phyloP scores from a whole-genome alignment of 2,113 vertebrate genomes.

The Carlito syrichta region DNA sequence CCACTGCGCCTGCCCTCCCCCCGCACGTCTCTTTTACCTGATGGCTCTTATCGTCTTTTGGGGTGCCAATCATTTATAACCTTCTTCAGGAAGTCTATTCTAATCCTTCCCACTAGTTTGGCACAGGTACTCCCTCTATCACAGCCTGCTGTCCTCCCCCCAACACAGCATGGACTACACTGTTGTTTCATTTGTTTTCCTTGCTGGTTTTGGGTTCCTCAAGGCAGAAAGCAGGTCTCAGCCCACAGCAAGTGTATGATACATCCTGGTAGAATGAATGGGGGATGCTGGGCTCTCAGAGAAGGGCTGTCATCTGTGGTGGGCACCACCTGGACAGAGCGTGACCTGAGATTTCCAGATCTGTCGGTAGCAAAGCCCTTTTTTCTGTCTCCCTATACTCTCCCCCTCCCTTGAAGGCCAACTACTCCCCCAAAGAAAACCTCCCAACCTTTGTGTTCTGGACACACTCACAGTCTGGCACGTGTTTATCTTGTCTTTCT shows the following conservation, averaged over 20 bases:
- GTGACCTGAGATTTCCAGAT: not conserved
- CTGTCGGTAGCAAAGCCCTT: not conserved
- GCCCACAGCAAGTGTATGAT: not conserved
- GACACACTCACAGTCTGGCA: not conserved
- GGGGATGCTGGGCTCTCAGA: not conserved
- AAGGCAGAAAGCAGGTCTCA: not conserved
- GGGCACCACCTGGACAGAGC: not conserved
- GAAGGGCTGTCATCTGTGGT: not conserved
- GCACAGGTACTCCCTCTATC: not conserved
- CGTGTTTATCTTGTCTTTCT: not conserved
- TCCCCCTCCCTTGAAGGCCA: not conserved
- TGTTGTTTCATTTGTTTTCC: not conserved
- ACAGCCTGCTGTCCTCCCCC: not conserved
- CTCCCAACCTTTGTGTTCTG: not conserved
- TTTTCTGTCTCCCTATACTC: not conserved
- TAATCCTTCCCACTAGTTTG: not conserved
- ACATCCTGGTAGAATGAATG: not conserved
- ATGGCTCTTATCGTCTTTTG: not conserved
- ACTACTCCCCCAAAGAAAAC: not conserved
- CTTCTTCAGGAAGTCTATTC: not conserved
- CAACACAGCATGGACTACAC: not conserved
- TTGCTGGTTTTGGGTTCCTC: not conserved
- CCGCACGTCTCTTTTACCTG: not conserved
- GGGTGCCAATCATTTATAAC: not conserved
- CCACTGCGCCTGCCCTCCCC: no score